These are phyloP conservation scores for Aricia artaxerxes DNA, from an alignment of 2,888 invertebrate genomes.

Conservation along the genomic window DNA sequence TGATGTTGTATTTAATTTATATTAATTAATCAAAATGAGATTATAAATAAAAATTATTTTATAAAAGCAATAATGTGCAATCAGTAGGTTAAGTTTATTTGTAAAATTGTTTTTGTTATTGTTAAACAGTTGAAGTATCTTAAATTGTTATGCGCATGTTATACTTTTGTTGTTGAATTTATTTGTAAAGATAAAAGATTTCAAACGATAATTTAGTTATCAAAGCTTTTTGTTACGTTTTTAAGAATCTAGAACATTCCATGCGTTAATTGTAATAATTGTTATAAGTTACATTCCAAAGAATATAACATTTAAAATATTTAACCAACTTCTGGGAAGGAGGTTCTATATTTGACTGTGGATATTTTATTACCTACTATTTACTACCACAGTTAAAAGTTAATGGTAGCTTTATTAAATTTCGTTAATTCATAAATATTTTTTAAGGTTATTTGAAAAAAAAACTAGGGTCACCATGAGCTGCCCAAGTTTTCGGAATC, in stretches of 20 bases:
- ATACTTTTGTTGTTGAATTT: constrained; percentile 9
- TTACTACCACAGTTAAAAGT: not conserved
- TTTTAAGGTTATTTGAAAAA: not conserved
- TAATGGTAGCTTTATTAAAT: not conserved
- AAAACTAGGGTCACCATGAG: not conserved
- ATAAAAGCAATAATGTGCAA: not conserved
- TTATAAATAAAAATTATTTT: not conserved
- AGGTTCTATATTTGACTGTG: not conserved
- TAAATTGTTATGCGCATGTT: not conserved
- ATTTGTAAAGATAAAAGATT: not conserved
- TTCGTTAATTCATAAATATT: not conserved
- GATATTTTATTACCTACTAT: not conserved
- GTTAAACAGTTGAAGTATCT: not conserved
- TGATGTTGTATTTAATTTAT: too few relatives aligned
- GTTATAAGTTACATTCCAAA: constrained; percentile 5
- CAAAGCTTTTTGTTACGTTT: not conserved
- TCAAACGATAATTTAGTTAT: not conserved
- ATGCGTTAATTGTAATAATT: not conserved
- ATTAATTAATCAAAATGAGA: not conserved
- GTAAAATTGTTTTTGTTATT: not conserved
- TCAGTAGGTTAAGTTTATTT: not conserved
- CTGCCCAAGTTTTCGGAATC: not conserved
- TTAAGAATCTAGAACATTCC: not conserved
- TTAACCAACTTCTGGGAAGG: not conserved
- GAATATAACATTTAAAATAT: not conserved